Conservation (phyloP, 1,140 invertebrate genomes). For the Ectropis grisescens region DNA sequence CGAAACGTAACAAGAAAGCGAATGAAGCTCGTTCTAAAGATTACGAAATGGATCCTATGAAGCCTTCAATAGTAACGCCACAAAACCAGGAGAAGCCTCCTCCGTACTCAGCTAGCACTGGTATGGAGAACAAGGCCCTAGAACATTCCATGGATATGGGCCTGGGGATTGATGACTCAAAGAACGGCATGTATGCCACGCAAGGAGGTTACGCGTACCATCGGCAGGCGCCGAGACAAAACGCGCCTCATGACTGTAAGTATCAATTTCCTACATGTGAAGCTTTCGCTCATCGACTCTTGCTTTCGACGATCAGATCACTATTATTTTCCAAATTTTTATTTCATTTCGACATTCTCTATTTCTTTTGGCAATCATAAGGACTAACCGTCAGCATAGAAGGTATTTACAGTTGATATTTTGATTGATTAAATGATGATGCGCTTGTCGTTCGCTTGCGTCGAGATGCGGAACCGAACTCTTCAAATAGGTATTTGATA, state of each 20-base stretch:
- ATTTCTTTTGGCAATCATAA: no score
- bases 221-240: conserved; percentile 62
- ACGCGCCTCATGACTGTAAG: conserved; percentile 84
- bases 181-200: conserved; percentile 82
- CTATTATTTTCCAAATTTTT: no score
- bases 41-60: conserved; percentile 88
- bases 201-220: conserved; percentile 90
- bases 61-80: conserved; percentile 83
- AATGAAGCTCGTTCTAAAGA: conserved; percentile 87
- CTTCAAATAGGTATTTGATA: no score
- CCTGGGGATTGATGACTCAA: conserved; percentile 84
- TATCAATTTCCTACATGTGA: no score
- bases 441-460: no score
- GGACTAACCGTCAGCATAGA: no score
- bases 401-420: no score
- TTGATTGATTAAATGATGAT: no score
- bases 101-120: conserved; percentile 86
- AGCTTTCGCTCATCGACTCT: no score
- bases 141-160: conserved; percentile 89
- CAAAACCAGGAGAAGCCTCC: conserved; percentile 86
- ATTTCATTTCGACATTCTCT: no score
- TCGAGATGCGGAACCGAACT: no score
- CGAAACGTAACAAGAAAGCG: conserved; percentile 85
- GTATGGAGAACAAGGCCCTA: conserved; percentile 91
- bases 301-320: no score